A percentile compares a stretch with the other conserved stretches of the same genome.
These are phyloP conservation scores for Pandion haliaetus DNA, from an alignment of 2,113 vertebrate species.

Conservation along the genomic window DNA sequence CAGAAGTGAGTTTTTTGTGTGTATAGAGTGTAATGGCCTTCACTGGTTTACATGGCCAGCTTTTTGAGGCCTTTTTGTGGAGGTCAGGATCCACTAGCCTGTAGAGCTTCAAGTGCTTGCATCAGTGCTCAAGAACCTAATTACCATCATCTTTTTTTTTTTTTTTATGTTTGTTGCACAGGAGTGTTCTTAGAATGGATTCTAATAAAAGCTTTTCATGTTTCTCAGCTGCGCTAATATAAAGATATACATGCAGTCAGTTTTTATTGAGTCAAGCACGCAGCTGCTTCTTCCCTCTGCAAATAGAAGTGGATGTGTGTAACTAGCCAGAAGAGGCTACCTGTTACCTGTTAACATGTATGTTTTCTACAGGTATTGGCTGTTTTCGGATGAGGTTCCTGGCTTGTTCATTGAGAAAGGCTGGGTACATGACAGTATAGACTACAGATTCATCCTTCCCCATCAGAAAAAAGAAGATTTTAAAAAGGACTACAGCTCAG, in stretches of 20 bases:
- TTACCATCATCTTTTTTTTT: background rate
- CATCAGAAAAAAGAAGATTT: conserved; percentile 72
- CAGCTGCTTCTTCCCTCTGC: background rate
- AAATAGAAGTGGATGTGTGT: background rate
- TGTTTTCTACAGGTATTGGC: conserved; percentile 86
- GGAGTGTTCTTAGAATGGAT: background rate
- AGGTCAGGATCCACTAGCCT: background rate
- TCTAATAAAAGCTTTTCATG: background rate
- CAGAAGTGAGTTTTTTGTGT: background rate
- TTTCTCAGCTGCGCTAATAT: background rate
- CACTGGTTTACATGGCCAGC: background rate
- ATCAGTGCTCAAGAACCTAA: background rate
- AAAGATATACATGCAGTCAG: background rate
- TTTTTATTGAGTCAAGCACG: background rate
- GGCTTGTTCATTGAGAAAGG: conserved; percentile 97
- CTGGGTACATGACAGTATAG: conserved; percentile 93
- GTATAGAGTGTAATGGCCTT: rapidly evolving
- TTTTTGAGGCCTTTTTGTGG: background rate
- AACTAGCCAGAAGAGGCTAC: background rate
- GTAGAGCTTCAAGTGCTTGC: background rate
- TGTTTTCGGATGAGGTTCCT: conserved; percentile 95
- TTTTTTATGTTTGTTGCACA: background rate
- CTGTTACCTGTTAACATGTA: background rate
- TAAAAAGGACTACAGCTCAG: conserved; percentile 53
- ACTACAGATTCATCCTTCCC: conserved; percentile 86